A percentile compares a stretch with the other conserved stretches of the same genome.
These are phyloP conservation scores for Orchestes rusci DNA, from an alignment of 2,888 invertebrate genomes.

Conservation along the genomic window DNA sequence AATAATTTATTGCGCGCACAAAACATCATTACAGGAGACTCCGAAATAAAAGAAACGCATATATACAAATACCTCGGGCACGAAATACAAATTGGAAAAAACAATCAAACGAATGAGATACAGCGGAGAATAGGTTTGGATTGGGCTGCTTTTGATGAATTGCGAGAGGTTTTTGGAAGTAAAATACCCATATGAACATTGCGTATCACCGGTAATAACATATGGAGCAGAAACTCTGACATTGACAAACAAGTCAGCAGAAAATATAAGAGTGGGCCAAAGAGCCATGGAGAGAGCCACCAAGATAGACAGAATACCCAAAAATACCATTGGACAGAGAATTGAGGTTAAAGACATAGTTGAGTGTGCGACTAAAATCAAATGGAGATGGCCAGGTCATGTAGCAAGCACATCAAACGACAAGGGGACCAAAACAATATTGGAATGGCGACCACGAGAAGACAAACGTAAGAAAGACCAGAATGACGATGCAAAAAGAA, in stretches of 20 bases:
- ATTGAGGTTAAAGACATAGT: neutral
- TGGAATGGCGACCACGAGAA: conserved; percentile 5
- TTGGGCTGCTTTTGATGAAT: conserved; percentile 1
- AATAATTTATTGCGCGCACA: neutral
- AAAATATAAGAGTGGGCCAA: conserved; percentile 2
- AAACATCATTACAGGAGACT: conserved; percentile 1
- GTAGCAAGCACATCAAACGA: conserved; percentile 2
- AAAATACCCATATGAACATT: conserved; percentile 7
- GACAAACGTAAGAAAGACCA: conserved; percentile 1
- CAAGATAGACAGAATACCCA: conserved; percentile 8
- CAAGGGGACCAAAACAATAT: conserved; percentile 3
- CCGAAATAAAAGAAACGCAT: neutral
- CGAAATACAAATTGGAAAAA: conserved; percentile 2
- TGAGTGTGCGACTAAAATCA: neutral
- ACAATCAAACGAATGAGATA: conserved; percentile 1
- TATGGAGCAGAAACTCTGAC: conserved; percentile 11
- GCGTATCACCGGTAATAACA: conserved; percentile 1
- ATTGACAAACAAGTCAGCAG: conserved; percentile 9
- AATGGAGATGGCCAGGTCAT: conserved; percentile 4
- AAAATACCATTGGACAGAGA: conserved; percentile 3
- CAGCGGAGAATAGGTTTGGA: conserved; percentile 1
- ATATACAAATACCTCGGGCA: conserved; percentile 3
- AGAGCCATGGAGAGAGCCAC: neutral
- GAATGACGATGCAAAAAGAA: neutral
- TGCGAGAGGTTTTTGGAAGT: conserved; percentile 3